Evolutionary conservation across 2,888 invertebrate genomes (phyloP).

Genomic region (Sepiola atlantica): DNA sequence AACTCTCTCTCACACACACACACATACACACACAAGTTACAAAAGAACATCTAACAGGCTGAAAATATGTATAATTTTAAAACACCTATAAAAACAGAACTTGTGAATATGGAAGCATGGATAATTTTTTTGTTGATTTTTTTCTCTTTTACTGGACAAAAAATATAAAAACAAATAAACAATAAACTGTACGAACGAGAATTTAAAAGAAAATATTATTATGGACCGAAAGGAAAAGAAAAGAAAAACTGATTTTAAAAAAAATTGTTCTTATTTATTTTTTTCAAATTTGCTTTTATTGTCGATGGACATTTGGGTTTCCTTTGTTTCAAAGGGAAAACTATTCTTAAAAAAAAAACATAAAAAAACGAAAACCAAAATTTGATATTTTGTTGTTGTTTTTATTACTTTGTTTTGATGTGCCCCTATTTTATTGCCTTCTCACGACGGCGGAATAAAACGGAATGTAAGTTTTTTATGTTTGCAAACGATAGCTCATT

Average conservation of each 20-base stretch:
- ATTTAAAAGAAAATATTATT: neutral
- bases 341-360: neutral
- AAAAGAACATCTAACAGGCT: neutral
- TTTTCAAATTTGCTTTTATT: constrained; percentile 22
- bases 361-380: neutral
- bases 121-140: neutral
- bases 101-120: neutral
- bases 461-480: too few species aligned
- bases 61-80: neutral
- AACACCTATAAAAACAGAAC: neutral
- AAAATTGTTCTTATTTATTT: constrained; percentile 24
- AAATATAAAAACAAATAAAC: neutral
- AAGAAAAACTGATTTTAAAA: neutral
- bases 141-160: neutral
- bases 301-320: neutral
- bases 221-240: neutral
- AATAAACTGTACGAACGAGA: neutral
- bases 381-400: neutral
- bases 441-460: too few species aligned
- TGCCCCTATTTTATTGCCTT: too few species aligned
- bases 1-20: too few species aligned
- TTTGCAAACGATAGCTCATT: too few species aligned
- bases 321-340: neutral
- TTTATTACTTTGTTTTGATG: neutral
- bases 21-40: too few species aligned